Conservation (phyloP, 2,888 invertebrate species). For the Serrognathus titanus region DNA sequence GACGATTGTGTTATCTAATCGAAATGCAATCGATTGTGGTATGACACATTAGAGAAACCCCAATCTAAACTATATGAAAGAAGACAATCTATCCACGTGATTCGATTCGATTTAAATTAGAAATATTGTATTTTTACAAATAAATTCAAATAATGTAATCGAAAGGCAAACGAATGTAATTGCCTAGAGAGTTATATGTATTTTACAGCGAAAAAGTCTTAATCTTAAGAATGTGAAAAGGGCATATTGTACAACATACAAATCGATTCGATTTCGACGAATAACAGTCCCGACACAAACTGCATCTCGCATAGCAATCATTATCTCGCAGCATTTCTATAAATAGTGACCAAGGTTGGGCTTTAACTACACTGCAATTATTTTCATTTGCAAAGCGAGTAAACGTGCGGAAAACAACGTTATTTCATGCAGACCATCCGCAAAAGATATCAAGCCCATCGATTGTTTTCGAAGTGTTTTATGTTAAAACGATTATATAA, state of each 20-base stretch:
- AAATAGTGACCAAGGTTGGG: constrained; percentile 17
- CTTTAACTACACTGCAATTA: constrained; percentile 20
- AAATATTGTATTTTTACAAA: too few relatives aligned
- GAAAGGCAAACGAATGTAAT: neutral
- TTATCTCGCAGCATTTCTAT: constrained; percentile 16
- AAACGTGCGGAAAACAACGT: neutral
- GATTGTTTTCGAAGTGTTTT: too few relatives aligned
- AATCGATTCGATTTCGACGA: neutral
- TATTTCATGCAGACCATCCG: too few relatives aligned
- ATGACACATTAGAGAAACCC: too few relatives aligned
- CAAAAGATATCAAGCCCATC: too few relatives aligned
- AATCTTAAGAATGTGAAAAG: neutral
- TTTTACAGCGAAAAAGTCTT: neutral
- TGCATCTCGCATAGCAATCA: neutral
- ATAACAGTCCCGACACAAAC: neutral
- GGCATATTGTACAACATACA: neutral
- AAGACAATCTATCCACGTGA: too few relatives aligned
- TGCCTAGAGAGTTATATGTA: too few relatives aligned
- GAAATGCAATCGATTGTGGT: neutral
- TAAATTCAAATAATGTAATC: neutral
- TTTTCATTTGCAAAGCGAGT: constrained; percentile 17
- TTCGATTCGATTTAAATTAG: too few relatives aligned
- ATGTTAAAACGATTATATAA: too few relatives aligned
- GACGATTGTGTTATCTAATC: neutral
- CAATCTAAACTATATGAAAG: too few relatives aligned